Percentiles rank a stretch among this genome's conserved stretches.
Conservation (phyloP, 2,888 invertebrate species). For the Heteromyza rotundicornis region DNA sequence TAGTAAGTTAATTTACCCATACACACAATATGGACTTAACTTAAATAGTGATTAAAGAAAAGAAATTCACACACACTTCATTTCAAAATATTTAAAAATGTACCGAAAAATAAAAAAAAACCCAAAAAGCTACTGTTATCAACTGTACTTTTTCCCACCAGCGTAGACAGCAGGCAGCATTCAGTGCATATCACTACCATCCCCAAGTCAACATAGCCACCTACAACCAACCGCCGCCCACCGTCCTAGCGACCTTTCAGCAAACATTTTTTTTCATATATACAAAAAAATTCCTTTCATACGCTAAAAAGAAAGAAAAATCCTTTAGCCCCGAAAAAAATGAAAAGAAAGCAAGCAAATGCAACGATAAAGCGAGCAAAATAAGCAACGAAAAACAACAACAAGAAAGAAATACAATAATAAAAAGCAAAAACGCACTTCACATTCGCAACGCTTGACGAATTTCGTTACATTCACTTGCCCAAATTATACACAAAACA, state of each 20-base stretch:
- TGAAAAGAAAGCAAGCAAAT: constrained; percentile 17
- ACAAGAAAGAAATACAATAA: constrained; percentile 4
- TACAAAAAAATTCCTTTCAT: neutral
- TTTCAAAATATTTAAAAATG: no score
- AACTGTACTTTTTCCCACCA: neutral
- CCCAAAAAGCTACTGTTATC: no score
- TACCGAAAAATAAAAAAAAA: no score
- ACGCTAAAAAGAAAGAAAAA: constrained; percentile 16
- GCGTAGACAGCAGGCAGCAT: neutral
- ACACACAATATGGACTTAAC: no score
- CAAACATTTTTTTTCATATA: neutral
- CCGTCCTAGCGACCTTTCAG: neutral
- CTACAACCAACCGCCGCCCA: neutral
- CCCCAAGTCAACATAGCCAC: neutral
- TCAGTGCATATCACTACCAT: no score
- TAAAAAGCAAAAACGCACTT: constrained; percentile 41
- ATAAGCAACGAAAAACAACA: neutral
- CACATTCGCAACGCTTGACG: constrained; percentile 46
- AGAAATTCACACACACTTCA: no score
- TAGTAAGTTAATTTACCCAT: no score
- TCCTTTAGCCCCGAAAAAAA: constrained; percentile 24
- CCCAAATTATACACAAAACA: no score
- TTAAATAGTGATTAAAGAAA: no score
- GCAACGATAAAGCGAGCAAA: neutral
- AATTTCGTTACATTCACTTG: constrained; percentile 18